A percentile compares a stretch with the other conserved stretches of the same genome.
phyloP scores from a whole-genome alignment of 2,797 vertebrate genomes.

The Sebastes trivittatus region DNA sequence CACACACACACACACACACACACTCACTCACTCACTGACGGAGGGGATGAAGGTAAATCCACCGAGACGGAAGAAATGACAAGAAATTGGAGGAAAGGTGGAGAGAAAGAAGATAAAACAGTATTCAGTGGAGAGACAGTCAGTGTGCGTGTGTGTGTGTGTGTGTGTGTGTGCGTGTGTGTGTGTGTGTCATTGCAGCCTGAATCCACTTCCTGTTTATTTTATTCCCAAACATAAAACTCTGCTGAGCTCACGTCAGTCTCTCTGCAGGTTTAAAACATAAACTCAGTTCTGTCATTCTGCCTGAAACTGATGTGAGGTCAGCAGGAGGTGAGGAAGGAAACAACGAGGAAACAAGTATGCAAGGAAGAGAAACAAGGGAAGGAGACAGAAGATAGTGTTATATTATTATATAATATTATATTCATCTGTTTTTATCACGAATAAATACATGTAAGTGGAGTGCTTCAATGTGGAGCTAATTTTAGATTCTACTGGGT shows the following conservation, averaged over 20 bases:
- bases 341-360: too few relatives aligned
- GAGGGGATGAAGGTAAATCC: conserved; percentile 36
- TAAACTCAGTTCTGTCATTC: neutral
- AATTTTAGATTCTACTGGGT: neutral
- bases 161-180: neutral
- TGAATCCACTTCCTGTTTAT: neutral
- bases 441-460: neutral
- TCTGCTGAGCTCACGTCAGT: neutral
- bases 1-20: conserved; percentile 2
- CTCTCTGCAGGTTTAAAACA: conserved; percentile 3
- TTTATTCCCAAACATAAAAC: neutral
- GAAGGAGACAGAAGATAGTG: neutral
- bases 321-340: neutral
- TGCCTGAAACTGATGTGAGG: neutral
- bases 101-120: conserved; percentile 17
- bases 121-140: neutral
- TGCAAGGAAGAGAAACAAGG: neutral
- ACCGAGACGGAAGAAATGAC: conserved; percentile 1
- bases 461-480: neutral
- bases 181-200: neutral
- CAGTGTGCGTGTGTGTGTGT: neutral
- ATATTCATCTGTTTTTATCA: too few relatives aligned
- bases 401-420: too few relatives aligned
- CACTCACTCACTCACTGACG: neutral
- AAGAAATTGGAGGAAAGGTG: neutral